phyloP scores from a whole-genome alignment of 2,888 invertebrate genomes.

The Perithous albicinctus region DNA sequence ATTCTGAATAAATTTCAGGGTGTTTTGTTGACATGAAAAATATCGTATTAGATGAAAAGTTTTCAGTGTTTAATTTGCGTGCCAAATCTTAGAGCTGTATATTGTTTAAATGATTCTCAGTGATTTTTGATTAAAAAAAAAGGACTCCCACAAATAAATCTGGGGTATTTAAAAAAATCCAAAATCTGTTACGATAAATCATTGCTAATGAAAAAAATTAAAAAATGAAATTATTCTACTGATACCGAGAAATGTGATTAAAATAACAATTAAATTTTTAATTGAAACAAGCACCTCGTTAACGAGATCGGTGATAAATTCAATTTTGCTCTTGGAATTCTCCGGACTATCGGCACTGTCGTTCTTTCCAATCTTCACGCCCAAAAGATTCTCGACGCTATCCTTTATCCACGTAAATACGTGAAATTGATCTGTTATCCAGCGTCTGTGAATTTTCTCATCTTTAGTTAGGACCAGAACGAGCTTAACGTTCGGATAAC shows the following conservation, averaged over 20 bases:
- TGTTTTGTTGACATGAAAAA: too few relatives aligned
- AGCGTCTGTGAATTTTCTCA: constrained; percentile 78
- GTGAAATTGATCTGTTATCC: constrained; percentile 79
- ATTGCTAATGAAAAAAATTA: too few relatives aligned
- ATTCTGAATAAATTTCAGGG: too few relatives aligned
- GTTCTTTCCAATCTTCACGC: constrained; percentile 70
- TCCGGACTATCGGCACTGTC: constrained; percentile 51
- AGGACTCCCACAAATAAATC: too few relatives aligned
- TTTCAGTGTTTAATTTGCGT: too few relatives aligned
- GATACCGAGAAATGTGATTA: background rate
- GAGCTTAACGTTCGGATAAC: constrained; percentile 81
- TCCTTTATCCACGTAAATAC: constrained; percentile 75
- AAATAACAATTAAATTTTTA: background rate
- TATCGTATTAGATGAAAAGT: too few relatives aligned
- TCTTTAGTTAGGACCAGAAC: constrained; percentile 82
- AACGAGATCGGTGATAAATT: constrained; percentile 69
- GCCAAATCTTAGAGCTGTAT: too few relatives aligned
- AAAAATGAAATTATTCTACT: background rate
- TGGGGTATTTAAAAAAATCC: too few relatives aligned
- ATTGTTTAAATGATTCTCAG: too few relatives aligned
- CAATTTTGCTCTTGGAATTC: constrained; percentile 62
- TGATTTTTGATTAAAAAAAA: too few relatives aligned
- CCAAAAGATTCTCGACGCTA: constrained; percentile 74
- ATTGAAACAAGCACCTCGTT: constrained; percentile 68
- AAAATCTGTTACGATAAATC: too few relatives aligned